phyloP scores from a whole-genome alignment of 2,888 invertebrate species.

The Mimas tiliae region DNA sequence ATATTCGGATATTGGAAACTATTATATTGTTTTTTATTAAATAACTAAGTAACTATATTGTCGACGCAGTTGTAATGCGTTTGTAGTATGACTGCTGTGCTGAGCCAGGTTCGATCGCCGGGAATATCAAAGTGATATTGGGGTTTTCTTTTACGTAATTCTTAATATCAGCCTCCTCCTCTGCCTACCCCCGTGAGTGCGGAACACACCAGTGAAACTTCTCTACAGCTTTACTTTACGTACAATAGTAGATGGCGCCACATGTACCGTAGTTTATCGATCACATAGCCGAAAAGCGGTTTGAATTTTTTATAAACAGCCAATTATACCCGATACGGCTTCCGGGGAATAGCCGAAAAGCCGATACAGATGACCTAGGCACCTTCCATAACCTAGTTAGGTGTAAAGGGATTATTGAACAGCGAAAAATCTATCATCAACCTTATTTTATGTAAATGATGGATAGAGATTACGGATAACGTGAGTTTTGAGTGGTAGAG shows the following conservation, averaged over 20 bases:
- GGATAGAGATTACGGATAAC: background rate
- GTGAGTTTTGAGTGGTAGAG: no score
- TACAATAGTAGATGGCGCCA: constrained; percentile 2
- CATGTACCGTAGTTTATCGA: background rate
- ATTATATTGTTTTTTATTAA: no score
- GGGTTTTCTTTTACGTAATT: no score
- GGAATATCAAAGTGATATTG: no score
- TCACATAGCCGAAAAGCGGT: constrained; percentile 14
- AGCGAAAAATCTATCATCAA: background rate
- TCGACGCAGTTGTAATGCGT: no score
- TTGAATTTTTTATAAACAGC: constrained; percentile 20
- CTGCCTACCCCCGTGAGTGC: no score
- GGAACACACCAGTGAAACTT: background rate
- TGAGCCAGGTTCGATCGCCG: no score
- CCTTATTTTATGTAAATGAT: background rate
- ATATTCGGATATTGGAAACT: no score
- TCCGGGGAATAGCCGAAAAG: constrained; percentile 21
- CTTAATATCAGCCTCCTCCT: no score
- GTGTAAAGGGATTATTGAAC: constrained; percentile 16
- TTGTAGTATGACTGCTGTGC: no score
- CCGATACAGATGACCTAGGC: constrained; percentile 14
- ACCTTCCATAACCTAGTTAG: constrained; percentile 7
- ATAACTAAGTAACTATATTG: no score
- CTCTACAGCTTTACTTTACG: background rate
- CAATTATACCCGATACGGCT: constrained; percentile 21